Evolutionary conservation across 1,140 invertebrate genomes (phyloP).

Genomic region (Drosophila tani): DNA sequence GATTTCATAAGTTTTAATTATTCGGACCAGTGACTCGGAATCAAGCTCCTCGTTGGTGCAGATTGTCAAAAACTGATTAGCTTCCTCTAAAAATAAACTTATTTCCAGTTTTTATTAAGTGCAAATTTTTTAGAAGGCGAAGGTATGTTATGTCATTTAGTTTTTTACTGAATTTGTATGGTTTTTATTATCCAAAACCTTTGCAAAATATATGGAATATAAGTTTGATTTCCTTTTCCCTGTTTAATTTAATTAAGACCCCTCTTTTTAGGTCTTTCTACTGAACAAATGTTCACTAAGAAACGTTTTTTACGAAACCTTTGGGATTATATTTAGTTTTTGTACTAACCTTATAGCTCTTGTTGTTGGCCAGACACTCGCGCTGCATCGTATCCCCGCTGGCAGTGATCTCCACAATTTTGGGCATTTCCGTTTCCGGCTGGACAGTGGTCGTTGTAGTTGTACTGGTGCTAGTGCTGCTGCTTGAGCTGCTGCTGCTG

Average conservation of each 20-base stretch:
- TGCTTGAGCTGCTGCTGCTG: slow-evolving; percentile 21
- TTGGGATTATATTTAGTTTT: neutral
- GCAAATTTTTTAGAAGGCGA: neutral
- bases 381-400: slow-evolving; percentile 79
- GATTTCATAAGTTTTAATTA: slow-evolving; percentile 18
- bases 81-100: neutral
- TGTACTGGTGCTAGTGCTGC: slow-evolving; percentile 32
- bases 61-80: slow-evolving; percentile 3
- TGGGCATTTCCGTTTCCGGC: slow-evolving; percentile 73
- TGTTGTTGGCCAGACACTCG: slow-evolving; percentile 76
- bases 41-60: slow-evolving; percentile 1
- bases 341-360: slow-evolving; percentile 80
- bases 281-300: no score
- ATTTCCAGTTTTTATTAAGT: slow-evolving; percentile 6
- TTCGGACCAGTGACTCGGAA: slow-evolving; percentile 6
- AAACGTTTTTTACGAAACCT: neutral
- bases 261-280: no score
- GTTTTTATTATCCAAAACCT: neutral
- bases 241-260: neutral
- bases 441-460: slow-evolving; percentile 49
- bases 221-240: neutral
- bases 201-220: no score
- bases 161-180: neutral
- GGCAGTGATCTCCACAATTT: slow-evolving; percentile 77
- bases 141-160: neutral